Evolutionary conservation across 2,888 invertebrate species (phyloP).

Genomic region (Tribolium freemani): DNA sequence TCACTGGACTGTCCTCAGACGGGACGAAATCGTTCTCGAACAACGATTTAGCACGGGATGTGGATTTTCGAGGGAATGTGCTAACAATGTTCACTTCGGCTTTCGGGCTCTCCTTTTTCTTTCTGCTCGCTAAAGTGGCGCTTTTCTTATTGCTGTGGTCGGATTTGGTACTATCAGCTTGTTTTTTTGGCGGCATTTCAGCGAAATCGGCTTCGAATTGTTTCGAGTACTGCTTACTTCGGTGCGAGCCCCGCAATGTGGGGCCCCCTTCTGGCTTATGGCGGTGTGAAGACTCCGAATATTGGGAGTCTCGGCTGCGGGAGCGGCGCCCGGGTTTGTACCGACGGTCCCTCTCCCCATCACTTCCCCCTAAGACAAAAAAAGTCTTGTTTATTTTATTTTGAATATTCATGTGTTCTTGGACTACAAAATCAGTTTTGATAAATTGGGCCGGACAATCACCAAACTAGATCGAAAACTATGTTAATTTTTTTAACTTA

Average conservation of each 20-base stretch:
- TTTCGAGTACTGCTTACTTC: slow-evolving; percentile 58
- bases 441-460: too few species aligned
- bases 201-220: slow-evolving; percentile 76
- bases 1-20: slow-evolving; percentile 59
- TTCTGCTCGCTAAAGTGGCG: slow-evolving; percentile 54
- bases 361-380: slow-evolving; percentile 67
- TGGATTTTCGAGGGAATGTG: slow-evolving; percentile 66
- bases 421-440: too few species aligned
- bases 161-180: slow-evolving; percentile 49
- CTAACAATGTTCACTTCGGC: slow-evolving; percentile 57
- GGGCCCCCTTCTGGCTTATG: slow-evolving; percentile 61
- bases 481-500: too few species aligned
- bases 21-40: slow-evolving; percentile 82
- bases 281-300: slow-evolving; percentile 61
- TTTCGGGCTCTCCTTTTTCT: slow-evolving; percentile 63
- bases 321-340: slow-evolving; percentile 70
- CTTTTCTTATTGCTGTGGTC: slow-evolving; percentile 59
- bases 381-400: too few species aligned
- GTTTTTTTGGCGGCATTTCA: slow-evolving; percentile 54
- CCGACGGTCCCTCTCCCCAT: slow-evolving; percentile 72
- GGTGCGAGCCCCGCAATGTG: slow-evolving; percentile 53
- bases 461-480: too few species aligned
- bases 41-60: slow-evolving; percentile 69
- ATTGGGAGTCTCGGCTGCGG: slow-evolving; percentile 66
- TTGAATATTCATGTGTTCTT: too few species aligned